Evolutionary conservation across 2,797 vertebrate genomes (phyloP), one percentile per base, ranked within the genome.

Genomic region (Botia kubotai): DNA sequence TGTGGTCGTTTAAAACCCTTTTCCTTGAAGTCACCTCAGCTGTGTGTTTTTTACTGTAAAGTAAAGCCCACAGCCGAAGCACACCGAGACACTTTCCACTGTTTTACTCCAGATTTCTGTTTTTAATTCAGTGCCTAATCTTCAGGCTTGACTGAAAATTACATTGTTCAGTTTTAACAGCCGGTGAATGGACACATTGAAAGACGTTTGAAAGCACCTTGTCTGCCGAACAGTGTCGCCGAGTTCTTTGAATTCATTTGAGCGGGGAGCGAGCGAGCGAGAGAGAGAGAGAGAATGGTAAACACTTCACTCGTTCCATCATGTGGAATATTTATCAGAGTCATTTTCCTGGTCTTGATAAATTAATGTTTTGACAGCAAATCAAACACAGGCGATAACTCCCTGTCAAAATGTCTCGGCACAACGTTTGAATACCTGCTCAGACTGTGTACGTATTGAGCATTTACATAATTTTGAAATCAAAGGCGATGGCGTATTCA

Each of bases 331-430:
- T 84, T 87, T 83, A 80, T 84, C 67, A 26, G 58, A 77, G 82
- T 78, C 81, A 81, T 78, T 82, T 80, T 72, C 72, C 58, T 65
- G 72, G 80, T 82, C 72, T 67, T 67, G 58, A 86, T 80, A 79
- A 86, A 84, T 87, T 82, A 66, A 75, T 83, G 80, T 86, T 88
- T 89, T 87, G 83, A 86, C 87, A 85, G 85, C 78, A 81, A 85
- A 85, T 88, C 82, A 87, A 82, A 83, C 67, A 77, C 67, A 55
- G 79, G 60, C 66, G 85, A 84, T 79, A 85, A 85, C 74, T 82
- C 62, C 67, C 78, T 86, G 84, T 86, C 83, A 87, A 58, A 83
- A 68, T 65, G 72, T 66, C 82, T 85, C 46, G 48, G 53, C 17
- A 36, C 79, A 75, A 76, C 23, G 23, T 65, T 74, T 80, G 82